Conservation (phyloP, 2,888 invertebrate genomes). For the Papilio demoleus region DNA sequence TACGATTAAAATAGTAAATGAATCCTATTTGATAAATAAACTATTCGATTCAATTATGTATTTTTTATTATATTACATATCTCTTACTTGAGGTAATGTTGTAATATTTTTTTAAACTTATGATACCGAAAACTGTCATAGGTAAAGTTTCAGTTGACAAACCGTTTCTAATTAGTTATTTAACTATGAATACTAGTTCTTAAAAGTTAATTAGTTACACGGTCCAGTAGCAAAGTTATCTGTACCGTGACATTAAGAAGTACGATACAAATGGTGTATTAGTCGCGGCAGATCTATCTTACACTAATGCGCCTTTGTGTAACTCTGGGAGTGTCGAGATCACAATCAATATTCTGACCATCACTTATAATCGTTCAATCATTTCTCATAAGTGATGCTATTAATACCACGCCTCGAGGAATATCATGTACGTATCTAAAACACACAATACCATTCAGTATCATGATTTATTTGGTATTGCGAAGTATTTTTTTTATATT, state of each 20-base stretch:
- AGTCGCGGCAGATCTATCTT: slow-evolving; percentile 52
- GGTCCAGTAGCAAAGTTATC: slow-evolving; percentile 10
- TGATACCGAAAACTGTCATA: not conserved
- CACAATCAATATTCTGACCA: slow-evolving; percentile 53
- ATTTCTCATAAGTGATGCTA: slow-evolving; percentile 46
- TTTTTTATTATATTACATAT: not conserved
- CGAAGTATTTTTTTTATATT: not conserved
- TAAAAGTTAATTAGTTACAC: slow-evolving; percentile 20
- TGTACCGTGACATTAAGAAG: slow-evolving; percentile 49
- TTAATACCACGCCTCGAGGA: slow-evolving; percentile 43
- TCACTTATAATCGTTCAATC: slow-evolving; percentile 53
- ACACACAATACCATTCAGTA: slow-evolving; percentile 10
- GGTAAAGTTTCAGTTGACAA: not conserved
- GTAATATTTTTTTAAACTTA: not conserved
- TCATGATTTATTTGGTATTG: slow-evolving; percentile 21
- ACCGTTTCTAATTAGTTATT: not conserved
- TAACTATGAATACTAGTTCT: not conserved
- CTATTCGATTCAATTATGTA: not conserved
- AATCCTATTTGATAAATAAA: slow-evolving; percentile 2
- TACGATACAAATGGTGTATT: slow-evolving; percentile 47
- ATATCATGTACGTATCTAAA: slow-evolving; percentile 34
- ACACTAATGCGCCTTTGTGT: slow-evolving; percentile 64
- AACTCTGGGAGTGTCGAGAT: slow-evolving; percentile 54
- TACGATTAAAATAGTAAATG: slow-evolving; percentile 6
- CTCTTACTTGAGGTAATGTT: too few relatives aligned